Evolutionary conservation across 2,113 vertebrate genomes (phyloP).

Genomic region (Heterochromis multidens): DNA sequence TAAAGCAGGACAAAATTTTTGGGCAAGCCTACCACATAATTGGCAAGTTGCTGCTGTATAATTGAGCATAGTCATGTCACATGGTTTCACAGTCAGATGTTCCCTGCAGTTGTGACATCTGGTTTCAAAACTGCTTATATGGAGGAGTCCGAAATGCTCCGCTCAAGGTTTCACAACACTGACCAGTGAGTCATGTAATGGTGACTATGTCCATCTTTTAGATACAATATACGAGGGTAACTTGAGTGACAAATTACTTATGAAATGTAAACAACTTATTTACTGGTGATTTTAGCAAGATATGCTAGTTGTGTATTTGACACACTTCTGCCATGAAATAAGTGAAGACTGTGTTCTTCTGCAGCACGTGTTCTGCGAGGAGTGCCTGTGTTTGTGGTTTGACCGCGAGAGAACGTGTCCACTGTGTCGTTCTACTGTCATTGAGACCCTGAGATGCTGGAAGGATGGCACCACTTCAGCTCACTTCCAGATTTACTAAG

Average conservation of each 20-base stretch:
- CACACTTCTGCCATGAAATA: not conserved
- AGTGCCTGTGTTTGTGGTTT: conserved; percentile 95
- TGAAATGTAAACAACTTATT: too few relatives aligned
- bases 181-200: not conserved
- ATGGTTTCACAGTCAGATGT: not conserved
- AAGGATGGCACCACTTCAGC: conserved; percentile 96
- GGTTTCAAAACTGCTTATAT: not conserved
- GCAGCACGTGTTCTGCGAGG: conserved; percentile 97
- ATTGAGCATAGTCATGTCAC: not conserved
- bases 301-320: not conserved
- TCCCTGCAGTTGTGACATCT: not conserved
- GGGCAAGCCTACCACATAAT: not conserved
- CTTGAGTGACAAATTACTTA: not conserved
- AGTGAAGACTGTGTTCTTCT: not conserved
- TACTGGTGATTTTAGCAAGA: not conserved
- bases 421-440: conserved; percentile 85
- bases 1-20: not conserved
- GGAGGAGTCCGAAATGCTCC: not conserved
- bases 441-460: conserved; percentile 92
- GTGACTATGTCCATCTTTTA: not conserved
- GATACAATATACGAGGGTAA: not conserved
- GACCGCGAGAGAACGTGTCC: conserved; percentile 94
- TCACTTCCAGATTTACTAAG: conserved; percentile 93
- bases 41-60: not conserved
- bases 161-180: not conserved